Evolutionary conservation across 2,888 invertebrate genomes (phyloP).

Genomic region (Hoplodrina ambigua): DNA sequence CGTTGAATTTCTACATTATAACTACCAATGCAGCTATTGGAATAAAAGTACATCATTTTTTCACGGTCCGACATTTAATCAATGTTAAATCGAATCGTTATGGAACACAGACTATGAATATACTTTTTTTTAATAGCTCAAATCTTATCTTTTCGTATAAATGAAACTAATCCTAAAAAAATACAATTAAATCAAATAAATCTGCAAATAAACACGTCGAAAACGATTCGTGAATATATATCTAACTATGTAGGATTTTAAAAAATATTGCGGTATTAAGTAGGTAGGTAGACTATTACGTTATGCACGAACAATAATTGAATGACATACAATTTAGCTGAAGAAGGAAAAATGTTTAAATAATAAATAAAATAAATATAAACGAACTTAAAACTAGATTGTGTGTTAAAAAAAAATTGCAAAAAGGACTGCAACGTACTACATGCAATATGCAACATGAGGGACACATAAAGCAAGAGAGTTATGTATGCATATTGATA

Average conservation of each 20-base stretch:
- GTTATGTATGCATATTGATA: constrained; percentile 1
- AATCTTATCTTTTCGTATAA: constrained; percentile 16
- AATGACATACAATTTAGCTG: constrained; percentile 1
- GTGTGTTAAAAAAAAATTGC: neutral
- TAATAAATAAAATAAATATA: neutral
- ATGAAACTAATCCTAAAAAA: neutral
- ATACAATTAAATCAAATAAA: no score
- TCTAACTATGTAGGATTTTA: neutral
- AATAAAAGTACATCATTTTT: constrained; percentile 14
- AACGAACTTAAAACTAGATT: neutral
- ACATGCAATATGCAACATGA: neutral
- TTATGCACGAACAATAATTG: constrained; percentile 42
- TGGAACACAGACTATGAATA: constrained; percentile 40
- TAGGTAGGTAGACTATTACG: neutral
- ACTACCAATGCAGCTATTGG: neutral
- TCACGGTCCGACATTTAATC: constrained; percentile 41
- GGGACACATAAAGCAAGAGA: constrained; percentile 12
- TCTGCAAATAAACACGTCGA: neutral
- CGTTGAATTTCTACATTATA: neutral
- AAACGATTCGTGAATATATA: neutral
- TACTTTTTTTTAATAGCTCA: constrained; percentile 1
- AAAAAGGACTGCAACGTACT: neutral
- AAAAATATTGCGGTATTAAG: constrained; percentile 11
- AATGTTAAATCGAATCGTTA: constrained; percentile 39
- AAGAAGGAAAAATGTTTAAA: neutral